These are phyloP conservation scores for Danaus plexippus DNA, from an alignment of 1,140 invertebrate genomes.

Conservation along the genomic window DNA sequence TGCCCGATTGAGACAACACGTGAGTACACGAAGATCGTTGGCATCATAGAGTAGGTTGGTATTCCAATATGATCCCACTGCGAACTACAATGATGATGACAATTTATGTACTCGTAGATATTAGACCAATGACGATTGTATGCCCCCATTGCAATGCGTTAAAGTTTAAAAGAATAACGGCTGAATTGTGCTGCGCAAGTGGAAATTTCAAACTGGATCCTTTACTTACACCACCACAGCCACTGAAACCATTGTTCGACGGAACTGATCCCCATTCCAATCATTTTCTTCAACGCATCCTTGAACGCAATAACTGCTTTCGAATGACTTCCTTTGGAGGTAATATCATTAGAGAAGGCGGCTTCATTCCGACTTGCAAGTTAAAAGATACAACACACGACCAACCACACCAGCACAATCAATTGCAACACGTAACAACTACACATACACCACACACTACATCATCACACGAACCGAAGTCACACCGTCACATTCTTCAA, in stretches of 20 bases:
- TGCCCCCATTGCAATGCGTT: constrained; percentile 19
- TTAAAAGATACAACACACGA: constrained; percentile 32
- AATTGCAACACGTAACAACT: constrained; percentile 28
- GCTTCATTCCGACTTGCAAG: constrained; percentile 30
- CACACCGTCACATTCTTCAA: too few relatives aligned
- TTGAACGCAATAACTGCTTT: constrained; percentile 54
- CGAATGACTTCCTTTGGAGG: constrained; percentile 59
- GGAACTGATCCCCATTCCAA: constrained; percentile 30
- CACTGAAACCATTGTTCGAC: constrained; percentile 19
- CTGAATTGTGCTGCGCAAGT: constrained; percentile 20
- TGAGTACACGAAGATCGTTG: constrained; percentile 25
- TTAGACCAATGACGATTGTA: constrained; percentile 21
- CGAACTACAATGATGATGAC: constrained; percentile 25
- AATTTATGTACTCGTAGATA: constrained; percentile 26
- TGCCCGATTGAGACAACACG: constrained; percentile 4
- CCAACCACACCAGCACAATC: constrained; percentile 26
- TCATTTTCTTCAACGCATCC: constrained; percentile 48
- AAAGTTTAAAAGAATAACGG: constrained; percentile 18
- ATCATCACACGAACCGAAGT: constrained; percentile 23
- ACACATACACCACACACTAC: constrained; percentile 22
- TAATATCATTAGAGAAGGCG: constrained; percentile 29
- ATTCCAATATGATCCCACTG: constrained; percentile 22
- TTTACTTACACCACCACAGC: constrained; percentile 20
- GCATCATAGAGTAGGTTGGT: constrained; percentile 25
- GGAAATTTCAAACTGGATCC: constrained; percentile 22